Conservation (phyloP, 2,888 invertebrate genomes). For the Notodonta dromedarius region DNA sequence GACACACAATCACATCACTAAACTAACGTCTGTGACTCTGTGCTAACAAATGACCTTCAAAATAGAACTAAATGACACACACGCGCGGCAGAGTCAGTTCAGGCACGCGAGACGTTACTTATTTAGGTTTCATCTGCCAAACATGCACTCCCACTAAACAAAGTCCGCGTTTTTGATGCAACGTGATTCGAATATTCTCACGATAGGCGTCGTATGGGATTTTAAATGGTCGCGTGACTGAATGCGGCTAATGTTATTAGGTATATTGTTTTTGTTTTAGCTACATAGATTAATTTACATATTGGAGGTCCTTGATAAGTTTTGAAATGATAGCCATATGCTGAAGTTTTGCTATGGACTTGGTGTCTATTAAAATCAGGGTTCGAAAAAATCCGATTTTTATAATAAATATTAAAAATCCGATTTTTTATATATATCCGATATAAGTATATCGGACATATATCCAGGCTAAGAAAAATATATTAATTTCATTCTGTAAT, state of each 20-base stretch:
- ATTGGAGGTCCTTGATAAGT: background rate
- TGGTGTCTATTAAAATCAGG: too few species aligned
- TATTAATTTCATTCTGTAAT: too few species aligned
- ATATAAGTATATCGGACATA: too few species aligned
- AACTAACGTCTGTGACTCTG: background rate
- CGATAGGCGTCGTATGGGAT: background rate
- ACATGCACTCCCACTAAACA: slow-evolving; percentile 26
- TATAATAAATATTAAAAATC: too few species aligned
- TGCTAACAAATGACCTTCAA: background rate
- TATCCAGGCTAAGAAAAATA: too few species aligned
- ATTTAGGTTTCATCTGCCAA: slow-evolving; percentile 29
- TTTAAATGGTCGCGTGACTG: slow-evolving; percentile 1
- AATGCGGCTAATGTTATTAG: background rate
- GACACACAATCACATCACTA: background rate
- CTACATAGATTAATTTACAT: background rate
- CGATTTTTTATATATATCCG: too few species aligned
- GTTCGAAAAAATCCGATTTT: too few species aligned
- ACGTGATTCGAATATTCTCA: background rate
- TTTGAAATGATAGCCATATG: too few species aligned
- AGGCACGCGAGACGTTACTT: slow-evolving; percentile 15
- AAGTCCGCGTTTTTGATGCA: slow-evolving; percentile 14
- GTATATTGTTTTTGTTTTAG: background rate
- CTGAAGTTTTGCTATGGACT: too few species aligned
- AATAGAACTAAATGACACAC: slow-evolving; percentile 19
- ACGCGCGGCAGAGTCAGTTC: slow-evolving; percentile 22